phyloP scores from a whole-genome alignment of 2,797 vertebrate genomes.

The Lates japonicus region DNA sequence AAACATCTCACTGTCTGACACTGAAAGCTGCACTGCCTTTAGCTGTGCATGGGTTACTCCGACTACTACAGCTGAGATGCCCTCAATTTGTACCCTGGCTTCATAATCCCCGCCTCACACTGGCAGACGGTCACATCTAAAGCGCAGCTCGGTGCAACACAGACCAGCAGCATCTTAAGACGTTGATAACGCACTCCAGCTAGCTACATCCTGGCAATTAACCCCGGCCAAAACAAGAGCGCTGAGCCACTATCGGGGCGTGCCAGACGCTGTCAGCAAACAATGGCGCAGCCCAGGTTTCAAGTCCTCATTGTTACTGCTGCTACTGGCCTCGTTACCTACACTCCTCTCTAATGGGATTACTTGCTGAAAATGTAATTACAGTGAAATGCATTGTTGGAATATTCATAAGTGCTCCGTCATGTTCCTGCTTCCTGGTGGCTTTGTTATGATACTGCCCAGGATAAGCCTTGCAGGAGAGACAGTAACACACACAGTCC shows the following conservation, averaged over 20 bases:
- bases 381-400: slow-evolving; percentile 45
- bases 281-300: slow-evolving; percentile 44
- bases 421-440: slow-evolving; percentile 25
- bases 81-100: slow-evolving; percentile 29
- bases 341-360: slow-evolving; percentile 59
- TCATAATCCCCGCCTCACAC: slow-evolving; percentile 41
- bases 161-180: slow-evolving; percentile 42
- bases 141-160: slow-evolving; percentile 11
- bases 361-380: slow-evolving; percentile 60
- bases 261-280: slow-evolving; percentile 45
- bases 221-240: slow-evolving; percentile 29
- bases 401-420: slow-evolving; percentile 28
- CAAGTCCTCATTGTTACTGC: slow-evolving; percentile 53
- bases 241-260: slow-evolving; percentile 38
- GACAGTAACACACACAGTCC: slow-evolving; percentile 5
- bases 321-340: slow-evolving; percentile 56
- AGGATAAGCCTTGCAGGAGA: not conserved
- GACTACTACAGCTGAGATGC: slow-evolving; percentile 14
- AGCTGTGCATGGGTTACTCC: slow-evolving; percentile 2
- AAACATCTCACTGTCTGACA: slow-evolving; percentile 2
- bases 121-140: slow-evolving; percentile 37
- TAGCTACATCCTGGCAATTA: slow-evolving; percentile 49
- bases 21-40: not conserved
- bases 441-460: slow-evolving; percentile 29
- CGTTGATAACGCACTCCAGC: slow-evolving; percentile 44